Evolutionary conservation across 2,797 vertebrate species (phyloP), one percentile per base, ranked within the genome.

Genomic region (Clarias pachynema): DNA sequence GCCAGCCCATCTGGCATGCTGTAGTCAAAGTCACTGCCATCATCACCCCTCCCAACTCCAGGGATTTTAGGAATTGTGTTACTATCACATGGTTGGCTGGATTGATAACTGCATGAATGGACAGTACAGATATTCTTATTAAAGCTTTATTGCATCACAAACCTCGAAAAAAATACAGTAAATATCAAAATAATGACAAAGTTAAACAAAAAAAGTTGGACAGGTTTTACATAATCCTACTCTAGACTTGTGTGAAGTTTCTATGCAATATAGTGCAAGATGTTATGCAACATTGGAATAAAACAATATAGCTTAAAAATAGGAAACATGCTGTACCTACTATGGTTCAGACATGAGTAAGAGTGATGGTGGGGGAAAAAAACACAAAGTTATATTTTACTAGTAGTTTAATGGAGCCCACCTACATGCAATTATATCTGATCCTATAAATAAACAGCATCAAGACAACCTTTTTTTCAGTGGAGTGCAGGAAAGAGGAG

Each of bases 281-380:
- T 57, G 56, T 60, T 34, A 15, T 15, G 31, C 75, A 60, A 60
- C 75, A 59, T 31, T 31, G 26, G 49, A 31, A 57, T 26, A 37
- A 60, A 78, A 34, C 75, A 37, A 34, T 15, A 78, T 40, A 16
- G 59, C 22, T n/a, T 40, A n/a, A 62, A 79, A 79, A 37, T 79
- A 79, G 57, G 18, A 60, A 62, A 79, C 40, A 5, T 79, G 14
- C 49, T 53, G 49, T 53, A 60, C 57, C 15, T 34, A 24, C 56
- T 40, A 16, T 40, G 20, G 31, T 62, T 78, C 75, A 78, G 57
- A 18, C 31, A n/a, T 78, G n/a, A 40, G 34, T 62, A 24, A 24
- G 20, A 22, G 8, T 22, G 49, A 56, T 6, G 6, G 44, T 3
- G 34, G n/a, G 15, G 12, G 18, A 20, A 29, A 8, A 10, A 15